Conservation (phyloP, 2,797 vertebrate genomes). For the Coreius guichenoti region DNA sequence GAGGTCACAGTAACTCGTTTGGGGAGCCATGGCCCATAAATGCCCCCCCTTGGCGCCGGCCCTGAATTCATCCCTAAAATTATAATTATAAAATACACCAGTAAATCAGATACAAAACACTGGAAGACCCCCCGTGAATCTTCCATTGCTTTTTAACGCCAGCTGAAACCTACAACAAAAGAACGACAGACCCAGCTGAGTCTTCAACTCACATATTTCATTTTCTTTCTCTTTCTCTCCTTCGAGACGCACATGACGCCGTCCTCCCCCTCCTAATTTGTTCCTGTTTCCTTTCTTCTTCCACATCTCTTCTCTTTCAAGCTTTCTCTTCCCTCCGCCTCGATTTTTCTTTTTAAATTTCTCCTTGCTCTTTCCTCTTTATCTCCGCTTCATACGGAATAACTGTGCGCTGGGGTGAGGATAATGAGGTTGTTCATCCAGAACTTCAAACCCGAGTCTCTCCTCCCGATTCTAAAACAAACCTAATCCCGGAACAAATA, state of each 20-base stretch:
- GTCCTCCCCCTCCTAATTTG: conserved; percentile 72
- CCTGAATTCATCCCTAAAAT: conserved; percentile 61
- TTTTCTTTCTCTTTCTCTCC: conserved; percentile 60
- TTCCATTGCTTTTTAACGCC: conserved; percentile 69
- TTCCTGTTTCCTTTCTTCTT: conserved; percentile 67
- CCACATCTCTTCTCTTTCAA: conserved; percentile 45
- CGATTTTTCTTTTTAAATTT: conserved; percentile 70
- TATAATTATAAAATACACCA: conserved; percentile 76
- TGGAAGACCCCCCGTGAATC: conserved; percentile 68
- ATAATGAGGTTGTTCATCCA: conserved; percentile 84
- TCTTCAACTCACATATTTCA: conserved; percentile 70
- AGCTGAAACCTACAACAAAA: conserved; percentile 53
- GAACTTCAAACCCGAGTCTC: conserved; percentile 76
- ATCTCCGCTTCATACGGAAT: conserved; percentile 83
- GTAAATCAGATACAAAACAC: conserved; percentile 74
- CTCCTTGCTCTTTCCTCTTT: conserved; percentile 76
- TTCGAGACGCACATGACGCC: conserved; percentile 67
- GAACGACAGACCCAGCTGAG: conserved; percentile 69
- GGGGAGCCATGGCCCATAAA: not conserved
- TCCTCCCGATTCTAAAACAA: conserved; percentile 76
- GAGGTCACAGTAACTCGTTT: not conserved
- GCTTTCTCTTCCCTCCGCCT: conserved; percentile 53
- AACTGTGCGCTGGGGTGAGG: conserved; percentile 76
- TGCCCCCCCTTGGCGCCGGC: not conserved
- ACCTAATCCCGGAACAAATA: conserved; percentile 76